Conservation (phyloP, 2,113 vertebrate species). For the Thoracochromis brauschi region DNA sequence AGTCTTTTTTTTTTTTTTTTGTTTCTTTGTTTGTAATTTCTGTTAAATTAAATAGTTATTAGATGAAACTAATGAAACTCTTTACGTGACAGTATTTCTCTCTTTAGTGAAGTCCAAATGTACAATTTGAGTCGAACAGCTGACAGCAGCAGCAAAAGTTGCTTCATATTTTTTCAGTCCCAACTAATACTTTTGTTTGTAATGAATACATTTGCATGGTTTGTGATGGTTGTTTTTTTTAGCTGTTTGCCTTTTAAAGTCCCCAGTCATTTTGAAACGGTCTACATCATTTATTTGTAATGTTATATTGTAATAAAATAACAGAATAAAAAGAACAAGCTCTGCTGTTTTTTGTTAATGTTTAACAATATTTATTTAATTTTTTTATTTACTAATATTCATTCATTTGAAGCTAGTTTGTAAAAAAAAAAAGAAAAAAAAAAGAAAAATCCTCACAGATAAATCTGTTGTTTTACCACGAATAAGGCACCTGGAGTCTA, state of each 20-base stretch:
- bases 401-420: background rate
- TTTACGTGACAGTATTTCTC: background rate
- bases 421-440: no score
- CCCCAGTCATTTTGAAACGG: background rate
- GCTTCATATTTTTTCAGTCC: background rate
- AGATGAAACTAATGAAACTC: background rate
- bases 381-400: accelerated
- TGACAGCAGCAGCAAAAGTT: background rate
- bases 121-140: background rate
- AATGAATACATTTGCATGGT: background rate
- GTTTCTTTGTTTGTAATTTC: background rate
- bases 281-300: background rate
- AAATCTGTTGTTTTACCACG: background rate
- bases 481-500: background rate
- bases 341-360: background rate
- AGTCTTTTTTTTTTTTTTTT: background rate
- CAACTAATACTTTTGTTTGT: background rate
- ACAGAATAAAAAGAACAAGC: background rate
- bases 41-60: background rate
- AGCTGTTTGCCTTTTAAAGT: background rate
- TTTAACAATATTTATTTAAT: accelerated
- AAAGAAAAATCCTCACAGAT: background rate
- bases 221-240: background rate
- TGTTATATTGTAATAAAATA: background rate
- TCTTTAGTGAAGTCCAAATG: background rate